Base-by-base conservation (phyloP, 2,888 invertebrate species). In the Mimas tiliae region DNA sequence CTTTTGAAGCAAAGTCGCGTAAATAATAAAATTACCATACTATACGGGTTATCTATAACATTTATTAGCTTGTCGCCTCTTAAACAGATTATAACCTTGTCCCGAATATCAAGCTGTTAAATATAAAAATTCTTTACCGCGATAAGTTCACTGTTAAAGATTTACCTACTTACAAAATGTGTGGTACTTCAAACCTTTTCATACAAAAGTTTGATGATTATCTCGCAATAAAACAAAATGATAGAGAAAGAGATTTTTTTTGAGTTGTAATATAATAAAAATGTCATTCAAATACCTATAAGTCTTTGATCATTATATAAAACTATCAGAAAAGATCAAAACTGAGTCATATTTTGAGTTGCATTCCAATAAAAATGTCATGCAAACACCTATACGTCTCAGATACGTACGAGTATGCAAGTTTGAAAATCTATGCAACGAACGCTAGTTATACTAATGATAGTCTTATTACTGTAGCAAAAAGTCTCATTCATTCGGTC, bases 31-130 rank as follows among this genome's bases (percentile, higher is more conserved):
- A 85, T 84, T 81, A 81, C 75, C 79, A 81, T 82, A 76, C 68
- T 72, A 72, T 70, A 72, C 70, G 67, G 69, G 70, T 75, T 72
- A 76, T 76, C 72, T 74, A 72, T 71, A 67, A 74, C 78, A 84
- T 84, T 81, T 82, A 84, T 85, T 79, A 75, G 76, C 74, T 81
- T 81, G 74, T 76, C 77, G 77, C 74, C 78, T 75, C 70, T 70
- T 74, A 75, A 74, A 81, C 76, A 81, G 74, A 80, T 70, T 79
- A 70, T 75, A 79, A 77, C 86, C 89, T 88, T 87, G 85, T 75
- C 68, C 77, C 67, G 72, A 85, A 83, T 84, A 81, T 79, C 82
- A 83, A 78, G 72, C 79, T 80, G 80, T 67, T 68, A 68, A 66
- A 62, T 73, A 79, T 80, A 80, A 75, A 74, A 78, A 75, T 64